These are phyloP conservation scores for Carcinoscorpius rotundicauda DNA, from an alignment of 1,140 invertebrate genomes.

Conservation along the genomic window DNA sequence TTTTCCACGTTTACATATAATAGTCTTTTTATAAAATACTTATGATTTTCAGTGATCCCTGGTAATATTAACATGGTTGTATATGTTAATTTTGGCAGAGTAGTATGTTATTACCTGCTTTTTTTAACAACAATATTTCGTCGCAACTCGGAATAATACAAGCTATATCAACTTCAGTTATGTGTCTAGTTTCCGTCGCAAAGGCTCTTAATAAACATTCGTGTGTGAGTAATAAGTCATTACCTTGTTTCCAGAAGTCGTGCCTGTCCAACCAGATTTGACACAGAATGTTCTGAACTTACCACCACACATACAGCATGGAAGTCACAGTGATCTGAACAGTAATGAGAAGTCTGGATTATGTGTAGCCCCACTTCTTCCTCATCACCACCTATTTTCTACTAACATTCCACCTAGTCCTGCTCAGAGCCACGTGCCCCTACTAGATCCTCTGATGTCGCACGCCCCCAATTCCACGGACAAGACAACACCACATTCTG, in stretches of 20 bases:
- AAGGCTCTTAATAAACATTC: too few relatives aligned
- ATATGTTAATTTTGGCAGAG: too few relatives aligned
- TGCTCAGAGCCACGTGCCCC: constrained; percentile 13
- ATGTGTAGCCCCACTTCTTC: constrained; percentile 17
- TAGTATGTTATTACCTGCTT: too few relatives aligned
- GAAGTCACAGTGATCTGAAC: constrained; percentile 11
- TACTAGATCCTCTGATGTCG: constrained; percentile 18
- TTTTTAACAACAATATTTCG: too few relatives aligned
- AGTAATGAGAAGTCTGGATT: constrained; percentile 16
- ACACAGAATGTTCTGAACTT: constrained; percentile 51
- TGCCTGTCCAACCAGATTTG: constrained; percentile 72
- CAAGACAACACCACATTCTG: constrained; percentile 19
- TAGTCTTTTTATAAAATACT: too few relatives aligned
- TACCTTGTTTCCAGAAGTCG: constrained; percentile 26
- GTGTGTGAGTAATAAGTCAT: too few relatives aligned
- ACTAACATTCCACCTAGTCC: constrained; percentile 16
- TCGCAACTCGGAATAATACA: too few relatives aligned
- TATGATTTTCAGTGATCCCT: too few relatives aligned
- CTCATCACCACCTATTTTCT: constrained; percentile 31
- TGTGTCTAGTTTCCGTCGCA: too few relatives aligned
- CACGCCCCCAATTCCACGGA: constrained; percentile 20
- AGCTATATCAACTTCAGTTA: too few relatives aligned
- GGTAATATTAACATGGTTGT: too few relatives aligned
- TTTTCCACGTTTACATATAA: too few relatives aligned
- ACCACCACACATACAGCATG: constrained; percentile 11